Evolutionary conservation across 2,113 vertebrate species (phyloP), one percentile per base, ranked within the genome.

Genomic region (Danionella cerebrum): DNA sequence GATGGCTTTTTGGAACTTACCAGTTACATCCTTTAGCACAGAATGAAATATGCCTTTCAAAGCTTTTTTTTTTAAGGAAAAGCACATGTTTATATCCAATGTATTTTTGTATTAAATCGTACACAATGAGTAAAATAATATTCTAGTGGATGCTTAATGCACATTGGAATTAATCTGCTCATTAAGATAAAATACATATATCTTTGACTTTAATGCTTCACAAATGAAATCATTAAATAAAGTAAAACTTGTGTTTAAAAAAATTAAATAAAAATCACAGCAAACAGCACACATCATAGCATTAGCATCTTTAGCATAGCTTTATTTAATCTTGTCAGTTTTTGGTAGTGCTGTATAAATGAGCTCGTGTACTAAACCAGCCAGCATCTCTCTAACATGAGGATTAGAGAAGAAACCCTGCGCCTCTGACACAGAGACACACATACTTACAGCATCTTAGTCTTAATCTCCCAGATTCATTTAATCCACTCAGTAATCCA

Each of bases 401-500:
- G 55, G 55, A 69, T 69, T 69, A 69, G 22, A 45, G 9, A 11
- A 51, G 67, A 59, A 12, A 48, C 44, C 13, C 66, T 12, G 53
- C 25, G 42, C 21, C 21, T 38, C 41, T 58, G 52, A 65, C 62
- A 65, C 31, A 65, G 45, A 67, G 54, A 66, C 54, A 63, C 38
- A 62, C 63, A 67, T 41, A 72, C 64, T 67, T 52, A 67, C 29
- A 72, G 18, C 38, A 48, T 64, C 42, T 69, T 50, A 62, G 13
- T 53, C 22, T 18, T 73, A 63, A 73, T 68, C 57, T 52, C 10
- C 25, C 24, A 48, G 60, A 68, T 73, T 73, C 48, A 38, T 68
- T 64, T 64, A 68, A 64, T 67, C 64, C 65, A 52, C 48, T 64
- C 58, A 39, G 27, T 69, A 73, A 69, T 73, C 65, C 50, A 55